These are phyloP conservation scores for Bergia sp. DNA, from an alignment of 92 coral and sea anemone genomes.

Conservation along the genomic window DNA sequence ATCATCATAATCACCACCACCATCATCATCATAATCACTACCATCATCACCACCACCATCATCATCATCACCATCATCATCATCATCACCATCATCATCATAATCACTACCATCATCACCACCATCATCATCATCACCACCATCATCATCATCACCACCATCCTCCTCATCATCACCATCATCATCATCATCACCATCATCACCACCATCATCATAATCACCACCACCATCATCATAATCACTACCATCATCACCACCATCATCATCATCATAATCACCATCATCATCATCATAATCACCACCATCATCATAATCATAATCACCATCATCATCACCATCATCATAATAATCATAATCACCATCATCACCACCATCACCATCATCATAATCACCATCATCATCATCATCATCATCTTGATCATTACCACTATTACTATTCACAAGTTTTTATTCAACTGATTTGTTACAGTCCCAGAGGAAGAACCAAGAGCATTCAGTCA, in stretches of 20 bases:
- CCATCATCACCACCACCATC: neutral
- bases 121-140: neutral
- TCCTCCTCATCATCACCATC: neutral
- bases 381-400: neutral
- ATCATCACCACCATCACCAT: neutral
- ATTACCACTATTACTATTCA: neutral
- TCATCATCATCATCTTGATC: neutral
- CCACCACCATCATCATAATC: neutral
- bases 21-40: neutral
- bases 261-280: neutral
- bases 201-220: neutral
- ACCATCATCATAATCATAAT: neutral
- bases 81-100: neutral
- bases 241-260: neutral
- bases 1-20: neutral
- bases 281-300: neutral
- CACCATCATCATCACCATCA: neutral
- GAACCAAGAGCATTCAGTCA: conserved; percentile 15
- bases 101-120: neutral
- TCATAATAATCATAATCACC: neutral
- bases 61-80: neutral
- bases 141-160: neutral
- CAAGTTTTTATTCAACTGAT: neutral
- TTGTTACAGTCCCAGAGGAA: conserved; percentile 17
- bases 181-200: neutral